phyloP scores from a whole-genome alignment of 2,888 invertebrate species.

The Hemaris fuciformis region DNA sequence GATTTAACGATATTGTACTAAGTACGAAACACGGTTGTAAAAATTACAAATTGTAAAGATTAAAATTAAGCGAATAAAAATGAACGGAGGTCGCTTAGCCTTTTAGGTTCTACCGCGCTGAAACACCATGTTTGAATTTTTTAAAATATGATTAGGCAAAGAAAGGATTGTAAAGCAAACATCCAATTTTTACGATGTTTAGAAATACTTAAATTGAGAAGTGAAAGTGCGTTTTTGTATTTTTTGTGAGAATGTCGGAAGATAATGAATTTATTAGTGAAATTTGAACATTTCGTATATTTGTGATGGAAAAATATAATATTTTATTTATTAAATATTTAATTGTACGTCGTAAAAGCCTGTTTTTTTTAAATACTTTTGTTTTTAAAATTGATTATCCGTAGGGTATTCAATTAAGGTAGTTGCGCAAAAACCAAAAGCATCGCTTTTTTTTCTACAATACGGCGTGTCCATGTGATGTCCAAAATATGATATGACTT shows the following conservation, averaged over 20 bases:
- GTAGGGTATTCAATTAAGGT: too few relatives aligned
- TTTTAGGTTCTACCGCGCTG: not conserved
- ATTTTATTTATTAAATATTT: too few relatives aligned
- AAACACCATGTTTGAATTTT: not conserved
- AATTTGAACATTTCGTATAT: too few relatives aligned
- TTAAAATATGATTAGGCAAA: not conserved
- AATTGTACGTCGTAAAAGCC: too few relatives aligned
- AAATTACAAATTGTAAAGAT: constrained; percentile 20
- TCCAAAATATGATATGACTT: too few relatives aligned
- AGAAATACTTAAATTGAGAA: not conserved
- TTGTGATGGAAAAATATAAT: too few relatives aligned
- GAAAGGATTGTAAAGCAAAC: not conserved
- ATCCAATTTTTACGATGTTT: not conserved
- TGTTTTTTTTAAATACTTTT: too few relatives aligned
- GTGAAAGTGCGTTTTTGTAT: not conserved
- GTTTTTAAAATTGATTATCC: too few relatives aligned
- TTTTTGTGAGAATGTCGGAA: not conserved
- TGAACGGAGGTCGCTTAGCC: not conserved
- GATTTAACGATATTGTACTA: not conserved
- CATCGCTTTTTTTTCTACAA: too few relatives aligned
- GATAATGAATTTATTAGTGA: not conserved
- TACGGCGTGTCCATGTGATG: too few relatives aligned
- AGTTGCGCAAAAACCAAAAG: too few relatives aligned
- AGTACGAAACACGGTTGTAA: constrained; percentile 9
- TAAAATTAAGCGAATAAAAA: constrained; percentile 7